Evolutionary conservation across 2,888 invertebrate genomes (phyloP), one percentile per base, ranked within the genome.

Genomic region (Parnassius mnemosyne): DNA sequence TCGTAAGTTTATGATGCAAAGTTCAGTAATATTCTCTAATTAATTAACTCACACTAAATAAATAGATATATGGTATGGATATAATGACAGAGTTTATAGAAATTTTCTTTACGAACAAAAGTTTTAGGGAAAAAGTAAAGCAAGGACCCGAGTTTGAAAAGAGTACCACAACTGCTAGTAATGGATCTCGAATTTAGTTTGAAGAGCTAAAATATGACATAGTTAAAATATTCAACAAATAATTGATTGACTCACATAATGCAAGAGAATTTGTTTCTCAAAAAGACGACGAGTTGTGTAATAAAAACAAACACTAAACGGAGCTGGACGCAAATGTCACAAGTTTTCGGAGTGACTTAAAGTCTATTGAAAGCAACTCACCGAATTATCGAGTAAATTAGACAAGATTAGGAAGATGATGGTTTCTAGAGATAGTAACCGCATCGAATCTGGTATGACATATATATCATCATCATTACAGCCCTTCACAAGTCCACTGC

Each of bases 201-300:
- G 90, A 90, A 57, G 90, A 90, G 47, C 63, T 91, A 0, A 86
- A 81, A 58, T 78, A 74, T 51, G 89, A 89, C 41, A 84, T 90
- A 1, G 65, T 86, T 0, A 57, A 76, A 12, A 90, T 87, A 66
- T 87, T 91, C 0, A 87, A 90, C 10, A 89, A 86, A 46, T 90
- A 90, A 61, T 61, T 91, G 0, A 57, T 59, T 0, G 87, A 89
- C 63, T 89, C 90, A 0, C 77, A 83, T 20, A 78, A 79, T 66
- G 76, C 79, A 0, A 74, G 89, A 10, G 79, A 82, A 0, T 91
- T 77, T 34, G 89, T 91, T 20, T 75, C 84, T 0, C 85, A 87
- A 71, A 89, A 89, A 44, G 90, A 89, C 44, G 86, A 87, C 3
- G 87, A 89, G 52, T 73, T 91, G 0, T 87, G 85, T 53, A 76